Conservation (phyloP, 2,888 invertebrate genomes). For the Busseola fusca region DNA sequence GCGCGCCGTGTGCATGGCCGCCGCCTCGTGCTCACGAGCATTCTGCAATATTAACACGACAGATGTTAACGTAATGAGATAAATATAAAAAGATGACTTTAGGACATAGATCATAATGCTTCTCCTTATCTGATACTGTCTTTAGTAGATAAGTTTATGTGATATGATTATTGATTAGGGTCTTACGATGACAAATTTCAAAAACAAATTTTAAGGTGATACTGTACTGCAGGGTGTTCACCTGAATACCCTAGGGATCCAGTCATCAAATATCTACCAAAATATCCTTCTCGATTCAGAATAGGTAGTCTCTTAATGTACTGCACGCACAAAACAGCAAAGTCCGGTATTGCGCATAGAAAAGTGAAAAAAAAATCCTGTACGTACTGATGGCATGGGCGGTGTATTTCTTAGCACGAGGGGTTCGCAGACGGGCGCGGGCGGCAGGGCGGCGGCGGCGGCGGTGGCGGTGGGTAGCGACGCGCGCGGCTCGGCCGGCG, state of each 20-base stretch:
- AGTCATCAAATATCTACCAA: not conserved
- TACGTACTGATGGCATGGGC: slow-evolving; percentile 75
- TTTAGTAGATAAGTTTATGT: not conserved
- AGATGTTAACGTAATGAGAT: not conserved
- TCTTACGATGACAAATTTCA: not conserved
- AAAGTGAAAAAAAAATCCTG: not conserved
- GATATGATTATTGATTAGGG: no score
- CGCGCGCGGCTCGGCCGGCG: slow-evolving; percentile 75
- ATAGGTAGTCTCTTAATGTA: not conserved
- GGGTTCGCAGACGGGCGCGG: slow-evolving; percentile 72
- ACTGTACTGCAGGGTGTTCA: no score
- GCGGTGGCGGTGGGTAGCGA: slow-evolving; percentile 63
- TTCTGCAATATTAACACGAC: slow-evolving; percentile 70
- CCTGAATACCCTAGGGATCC: not conserved
- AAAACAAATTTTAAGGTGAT: not conserved
- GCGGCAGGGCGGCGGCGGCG: slow-evolving; percentile 50
- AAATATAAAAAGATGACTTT: not conserved
- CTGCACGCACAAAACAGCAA: not conserved
- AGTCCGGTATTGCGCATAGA: not conserved
- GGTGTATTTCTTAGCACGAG: slow-evolving; percentile 76
- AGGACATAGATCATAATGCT: not conserved
- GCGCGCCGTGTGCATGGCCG: slow-evolving; percentile 83
- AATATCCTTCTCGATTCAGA: not conserved
- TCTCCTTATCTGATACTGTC: not conserved
- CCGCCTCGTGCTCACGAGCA: slow-evolving; percentile 82